Base-by-base conservation (phyloP, 2,888 invertebrate genomes). In the Phasia obesa region DNA sequence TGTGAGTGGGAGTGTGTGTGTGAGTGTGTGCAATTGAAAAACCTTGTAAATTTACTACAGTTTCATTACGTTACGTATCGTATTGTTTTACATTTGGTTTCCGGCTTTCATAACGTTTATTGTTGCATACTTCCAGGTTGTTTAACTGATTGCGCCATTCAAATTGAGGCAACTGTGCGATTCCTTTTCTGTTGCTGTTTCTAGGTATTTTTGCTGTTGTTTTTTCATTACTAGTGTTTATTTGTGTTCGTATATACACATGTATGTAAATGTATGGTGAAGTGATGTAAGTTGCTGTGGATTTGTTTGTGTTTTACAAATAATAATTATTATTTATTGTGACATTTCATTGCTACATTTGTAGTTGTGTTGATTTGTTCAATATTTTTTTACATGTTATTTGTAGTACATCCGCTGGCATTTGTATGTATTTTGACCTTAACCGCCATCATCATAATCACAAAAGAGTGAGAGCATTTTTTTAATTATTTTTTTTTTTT, bases 111-210 rank as follows among this genome's bases (percentile, higher is more conserved):
- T 76, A 71, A 65, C 44, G 44, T 75, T 81, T 73, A 81, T 81
- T 77, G 73, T 82, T 78, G 82, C 82, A 78, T 78, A 82, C 74
- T 82, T 77, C 77, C 78, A 74, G 73, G 82, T 78, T 62, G 73
- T 82, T 82, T 78, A 82, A 82, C 73, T 74, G 82, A 78, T 82
- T 78, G 82, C 65, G 27, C 69, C 62, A 81, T 82, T 77, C 73
- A 73, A 82, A 81, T 77, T 59, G 59, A 47, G 73, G 79, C 73
- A 64, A 62, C 57, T 57, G 23, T 31, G 44, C 1, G 38, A 55
- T 13, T 27, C 31, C 21, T 44, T 60, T 27, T 11, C 11, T 11
- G 2, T 42, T 51, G n/a, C 17, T n/a, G 4, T 9, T 38, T 53
- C 27, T 11, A 35, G 2, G 11, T 35, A 11, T 55, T 42, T 27